These are phyloP conservation scores for Lochmaea crataegi DNA, from an alignment of 2,888 invertebrate species.

Conservation along the genomic window DNA sequence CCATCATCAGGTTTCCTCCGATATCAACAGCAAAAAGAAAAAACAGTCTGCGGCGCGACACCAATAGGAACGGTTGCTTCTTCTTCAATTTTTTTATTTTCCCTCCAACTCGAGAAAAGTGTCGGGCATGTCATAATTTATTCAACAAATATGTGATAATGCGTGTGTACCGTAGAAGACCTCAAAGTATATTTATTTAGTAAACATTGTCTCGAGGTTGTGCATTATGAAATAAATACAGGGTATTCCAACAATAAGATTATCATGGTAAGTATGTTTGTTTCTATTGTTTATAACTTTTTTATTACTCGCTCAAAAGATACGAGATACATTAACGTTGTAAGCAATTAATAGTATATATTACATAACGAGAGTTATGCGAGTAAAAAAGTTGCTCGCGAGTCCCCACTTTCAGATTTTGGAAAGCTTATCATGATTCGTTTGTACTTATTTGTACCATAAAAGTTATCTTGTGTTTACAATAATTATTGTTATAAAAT, in stretches of 20 bases:
- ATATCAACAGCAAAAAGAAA: conserved; percentile 17
- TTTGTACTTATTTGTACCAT: too few relatives aligned
- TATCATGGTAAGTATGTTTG: background rate
- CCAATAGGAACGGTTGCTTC: conserved; percentile 25
- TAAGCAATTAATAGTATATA: too few relatives aligned
- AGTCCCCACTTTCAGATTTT: too few relatives aligned
- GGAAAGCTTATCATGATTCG: too few relatives aligned
- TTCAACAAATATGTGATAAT: conserved; percentile 27
- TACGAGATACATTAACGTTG: too few relatives aligned
- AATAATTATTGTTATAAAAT: too few relatives aligned
- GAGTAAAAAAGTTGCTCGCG: too few relatives aligned
- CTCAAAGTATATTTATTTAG: conserved; percentile 3
- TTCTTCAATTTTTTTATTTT: conserved; percentile 3
- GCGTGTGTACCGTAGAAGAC: conserved; percentile 5
- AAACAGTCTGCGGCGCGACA: conserved; percentile 29
- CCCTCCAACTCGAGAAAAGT: conserved; percentile 13
- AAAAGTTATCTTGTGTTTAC: too few relatives aligned
- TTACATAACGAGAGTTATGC: too few relatives aligned
- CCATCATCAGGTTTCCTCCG: conserved; percentile 20
- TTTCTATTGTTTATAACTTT: too few relatives aligned
- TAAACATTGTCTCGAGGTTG: conserved; percentile 11
- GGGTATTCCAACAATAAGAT: background rate
- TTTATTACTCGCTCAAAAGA: too few relatives aligned
- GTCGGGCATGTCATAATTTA: conserved; percentile 22
- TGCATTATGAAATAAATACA: conserved; percentile 1